Evolutionary conservation across 2,797 vertebrate species (phyloP).

Genomic region (Sylvia borin): DNA sequence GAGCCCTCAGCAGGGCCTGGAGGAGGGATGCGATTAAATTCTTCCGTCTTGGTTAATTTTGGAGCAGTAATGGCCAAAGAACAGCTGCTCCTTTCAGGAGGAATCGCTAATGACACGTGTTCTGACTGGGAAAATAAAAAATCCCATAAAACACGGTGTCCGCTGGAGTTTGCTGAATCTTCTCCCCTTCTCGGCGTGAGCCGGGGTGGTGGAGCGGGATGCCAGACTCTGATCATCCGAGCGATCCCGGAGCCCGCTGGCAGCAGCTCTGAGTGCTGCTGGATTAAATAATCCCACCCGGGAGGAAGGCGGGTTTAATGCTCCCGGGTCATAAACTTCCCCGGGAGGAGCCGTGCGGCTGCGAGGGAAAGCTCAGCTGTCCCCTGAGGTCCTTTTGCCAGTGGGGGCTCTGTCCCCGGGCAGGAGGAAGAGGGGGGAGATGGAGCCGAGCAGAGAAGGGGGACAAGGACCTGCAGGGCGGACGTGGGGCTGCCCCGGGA

Average conservation of each 20-base stretch:
- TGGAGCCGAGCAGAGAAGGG: background rate
- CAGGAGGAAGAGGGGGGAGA: background rate
- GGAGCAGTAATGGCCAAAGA: constrained; percentile 13
- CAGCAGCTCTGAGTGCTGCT: background rate
- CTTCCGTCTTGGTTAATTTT: constrained; percentile 4
- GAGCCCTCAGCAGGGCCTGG: background rate
- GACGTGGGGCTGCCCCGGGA: background rate
- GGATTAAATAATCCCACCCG: background rate
- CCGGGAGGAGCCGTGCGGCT: background rate
- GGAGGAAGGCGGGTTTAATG: background rate
- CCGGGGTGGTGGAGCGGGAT: background rate
- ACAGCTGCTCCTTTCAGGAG: constrained; percentile 42
- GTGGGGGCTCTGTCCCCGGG: background rate
- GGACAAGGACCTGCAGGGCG: background rate
- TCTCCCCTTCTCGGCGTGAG: background rate
- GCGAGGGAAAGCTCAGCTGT: background rate
- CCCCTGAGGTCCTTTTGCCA: background rate
- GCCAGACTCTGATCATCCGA: background rate
- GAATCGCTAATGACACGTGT: background rate
- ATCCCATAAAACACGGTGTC: background rate
- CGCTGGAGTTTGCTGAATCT: background rate
- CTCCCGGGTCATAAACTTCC: background rate
- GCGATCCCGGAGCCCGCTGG: background rate
- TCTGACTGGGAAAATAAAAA: background rate
- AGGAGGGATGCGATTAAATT: background rate